Percentiles rank a stretch among this genome's conserved stretches.
phyloP scores from a whole-genome alignment of 2,797 vertebrate species.

The Cetoscarus ocellatus region DNA sequence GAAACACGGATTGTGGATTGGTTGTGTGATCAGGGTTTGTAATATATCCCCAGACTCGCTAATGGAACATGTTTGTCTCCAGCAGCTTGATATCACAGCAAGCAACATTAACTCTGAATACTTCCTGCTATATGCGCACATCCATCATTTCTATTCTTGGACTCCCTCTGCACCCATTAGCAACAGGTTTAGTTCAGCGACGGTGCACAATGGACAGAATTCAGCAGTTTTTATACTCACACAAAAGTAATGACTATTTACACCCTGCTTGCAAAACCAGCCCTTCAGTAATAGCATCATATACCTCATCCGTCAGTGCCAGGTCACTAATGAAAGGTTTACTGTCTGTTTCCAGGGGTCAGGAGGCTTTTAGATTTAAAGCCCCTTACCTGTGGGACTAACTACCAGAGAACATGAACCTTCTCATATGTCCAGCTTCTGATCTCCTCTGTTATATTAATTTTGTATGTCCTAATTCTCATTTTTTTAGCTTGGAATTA shows the following conservation, averaged over 20 bases:
- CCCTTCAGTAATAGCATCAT: background rate
- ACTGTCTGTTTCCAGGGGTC: no score
- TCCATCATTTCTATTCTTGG: conserved; percentile 35
- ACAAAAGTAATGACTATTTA: conserved; percentile 25
- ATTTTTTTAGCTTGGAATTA: no score
- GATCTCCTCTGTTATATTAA: no score
- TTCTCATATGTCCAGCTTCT: no score
- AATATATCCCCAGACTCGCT: conserved; percentile 49
- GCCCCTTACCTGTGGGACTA: no score
- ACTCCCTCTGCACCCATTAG: conserved; percentile 16
- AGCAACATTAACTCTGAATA: conserved; percentile 58
- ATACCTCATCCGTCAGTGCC: no score
- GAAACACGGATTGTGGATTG: conserved; percentile 48
- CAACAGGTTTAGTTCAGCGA: conserved; percentile 52
- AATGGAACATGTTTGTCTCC: conserved; percentile 67
- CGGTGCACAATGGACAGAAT: conserved; percentile 3
- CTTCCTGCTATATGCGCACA: conserved; percentile 27
- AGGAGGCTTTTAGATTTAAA: no score
- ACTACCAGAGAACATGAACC: no score
- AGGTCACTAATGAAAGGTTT: no score
- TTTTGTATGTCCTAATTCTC: no score
- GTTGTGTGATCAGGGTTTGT: conserved; percentile 57
- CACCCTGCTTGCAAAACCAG: conserved; percentile 12
- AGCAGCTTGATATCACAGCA: conserved; percentile 62
- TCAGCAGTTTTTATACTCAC: conserved; percentile 30